Evolutionary conservation across 2,888 invertebrate species (phyloP).

Genomic region (Cosmopolites sordidus): DNA sequence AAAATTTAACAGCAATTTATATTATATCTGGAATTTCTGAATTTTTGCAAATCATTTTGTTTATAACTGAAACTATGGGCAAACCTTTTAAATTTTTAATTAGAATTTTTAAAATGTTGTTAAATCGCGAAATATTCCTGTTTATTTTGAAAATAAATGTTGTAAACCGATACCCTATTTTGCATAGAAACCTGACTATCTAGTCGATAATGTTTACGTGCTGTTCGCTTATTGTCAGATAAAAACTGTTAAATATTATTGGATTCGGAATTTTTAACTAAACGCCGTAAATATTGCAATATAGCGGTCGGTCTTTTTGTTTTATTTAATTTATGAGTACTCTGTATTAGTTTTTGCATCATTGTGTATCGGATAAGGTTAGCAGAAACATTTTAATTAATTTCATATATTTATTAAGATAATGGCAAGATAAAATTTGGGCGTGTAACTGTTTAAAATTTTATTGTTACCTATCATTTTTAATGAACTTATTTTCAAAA

Average conservation of each 20-base stretch:
- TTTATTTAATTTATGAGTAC: neutral
- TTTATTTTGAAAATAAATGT: too few species aligned
- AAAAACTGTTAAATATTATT: conserved; percentile 1
- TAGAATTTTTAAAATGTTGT: too few species aligned
- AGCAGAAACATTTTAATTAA: conserved; percentile 3
- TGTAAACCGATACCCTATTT: too few species aligned
- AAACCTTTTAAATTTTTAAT: too few species aligned
- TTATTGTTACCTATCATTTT: neutral
- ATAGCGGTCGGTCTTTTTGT: neutral
- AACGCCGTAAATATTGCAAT: conserved; percentile 1
- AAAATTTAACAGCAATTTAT: too few species aligned
- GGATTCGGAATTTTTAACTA: neutral
- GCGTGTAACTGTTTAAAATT: neutral
- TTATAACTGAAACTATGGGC: too few species aligned
- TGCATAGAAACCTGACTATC: too few species aligned
- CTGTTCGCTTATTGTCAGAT: neutral
- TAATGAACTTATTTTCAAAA: too few species aligned
- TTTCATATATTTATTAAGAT: neutral
- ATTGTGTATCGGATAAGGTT: neutral
- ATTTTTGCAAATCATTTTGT: too few species aligned
- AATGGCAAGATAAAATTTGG: neutral
- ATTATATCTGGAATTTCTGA: too few species aligned
- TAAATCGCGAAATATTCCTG: too few species aligned
- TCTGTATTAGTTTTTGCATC: conserved; percentile 5
- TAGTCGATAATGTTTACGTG: too few species aligned